A percentile compares a stretch with the other conserved stretches of the same genome.
These are phyloP conservation scores for Bubo bubo DNA, from an alignment of 2,113 vertebrate species.

Conservation along the genomic window DNA sequence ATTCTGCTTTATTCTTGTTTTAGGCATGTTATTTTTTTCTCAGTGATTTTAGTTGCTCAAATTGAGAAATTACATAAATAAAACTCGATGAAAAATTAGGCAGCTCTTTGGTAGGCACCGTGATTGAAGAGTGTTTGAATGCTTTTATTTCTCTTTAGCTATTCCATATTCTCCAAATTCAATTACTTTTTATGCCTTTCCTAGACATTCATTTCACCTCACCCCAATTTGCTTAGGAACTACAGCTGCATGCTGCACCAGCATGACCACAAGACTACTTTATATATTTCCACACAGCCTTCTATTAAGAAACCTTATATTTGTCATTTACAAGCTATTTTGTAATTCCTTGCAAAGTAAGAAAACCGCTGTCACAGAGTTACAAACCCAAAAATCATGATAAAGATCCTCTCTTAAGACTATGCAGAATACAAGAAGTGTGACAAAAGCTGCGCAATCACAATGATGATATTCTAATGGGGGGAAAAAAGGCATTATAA, in stretches of 20 bases:
- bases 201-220: not conserved
- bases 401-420: not conserved
- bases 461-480: not conserved
- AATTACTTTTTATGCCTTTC: not conserved
- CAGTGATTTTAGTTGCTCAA: not conserved
- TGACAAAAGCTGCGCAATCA: not conserved
- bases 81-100: not conserved
- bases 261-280: not conserved
- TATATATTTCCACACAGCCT: not conserved
- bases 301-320: not conserved
- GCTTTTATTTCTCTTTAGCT: not conserved
- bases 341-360: not conserved
- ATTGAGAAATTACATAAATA: not conserved
- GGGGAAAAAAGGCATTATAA: not conserved
- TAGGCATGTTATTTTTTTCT: not conserved
- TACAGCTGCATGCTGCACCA: not conserved
- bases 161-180: not conserved
- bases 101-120: not conserved
- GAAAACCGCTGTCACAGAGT: not conserved
- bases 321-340: not conserved
- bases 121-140: not conserved
- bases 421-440: not conserved
- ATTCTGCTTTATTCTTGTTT: not conserved
- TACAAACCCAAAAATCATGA: not conserved
- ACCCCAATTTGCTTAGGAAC: not conserved